A percentile compares a stretch with the other conserved stretches of the same genome.
phyloP scores from a whole-genome alignment of 2,797 vertebrate genomes.

The Ctenopoma multispine region DNA sequence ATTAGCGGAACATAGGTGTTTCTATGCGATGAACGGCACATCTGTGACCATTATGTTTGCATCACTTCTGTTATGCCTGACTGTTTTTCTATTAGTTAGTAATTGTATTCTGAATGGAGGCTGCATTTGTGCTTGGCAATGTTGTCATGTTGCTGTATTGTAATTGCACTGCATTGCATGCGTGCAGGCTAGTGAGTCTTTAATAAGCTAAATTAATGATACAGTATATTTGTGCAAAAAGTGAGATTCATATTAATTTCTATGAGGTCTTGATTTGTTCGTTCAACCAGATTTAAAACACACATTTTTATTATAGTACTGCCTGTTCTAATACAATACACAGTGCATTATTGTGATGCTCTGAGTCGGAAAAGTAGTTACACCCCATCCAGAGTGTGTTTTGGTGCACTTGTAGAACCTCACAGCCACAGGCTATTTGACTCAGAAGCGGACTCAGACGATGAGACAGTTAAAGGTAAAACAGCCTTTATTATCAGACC shows the following conservation, averaged over 20 bases:
- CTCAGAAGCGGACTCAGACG: neutral
- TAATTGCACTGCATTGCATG: neutral
- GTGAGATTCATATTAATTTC: neutral
- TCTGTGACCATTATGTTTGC: constrained; percentile 2
- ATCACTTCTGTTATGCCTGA: constrained; percentile 15
- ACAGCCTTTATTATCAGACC: neutral
- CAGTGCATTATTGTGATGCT: neutral
- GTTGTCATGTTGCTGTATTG: constrained; percentile 2
- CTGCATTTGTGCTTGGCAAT: constrained; percentile 29
- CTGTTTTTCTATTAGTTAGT: constrained; percentile 16
- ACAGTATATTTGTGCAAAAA: neutral
- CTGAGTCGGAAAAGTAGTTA: neutral
- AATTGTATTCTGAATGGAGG: constrained; percentile 22
- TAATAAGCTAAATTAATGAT: neutral
- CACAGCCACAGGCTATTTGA: neutral
- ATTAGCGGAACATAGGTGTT: constrained; percentile 1
- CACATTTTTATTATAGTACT: no score
- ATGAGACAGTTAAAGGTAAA: constrained; percentile 3
- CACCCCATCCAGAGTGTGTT: neutral
- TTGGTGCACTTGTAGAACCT: neutral
- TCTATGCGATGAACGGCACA: neutral
- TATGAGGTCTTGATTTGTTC: neutral
- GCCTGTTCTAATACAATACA: neutral
- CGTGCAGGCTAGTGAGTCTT: neutral
- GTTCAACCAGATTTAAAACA: neutral